A percentile compares a stretch with the other conserved stretches of the same genome.
Evolutionary conservation across 1,140 invertebrate species (phyloP).

Genomic region (Cydia splendana): DNA sequence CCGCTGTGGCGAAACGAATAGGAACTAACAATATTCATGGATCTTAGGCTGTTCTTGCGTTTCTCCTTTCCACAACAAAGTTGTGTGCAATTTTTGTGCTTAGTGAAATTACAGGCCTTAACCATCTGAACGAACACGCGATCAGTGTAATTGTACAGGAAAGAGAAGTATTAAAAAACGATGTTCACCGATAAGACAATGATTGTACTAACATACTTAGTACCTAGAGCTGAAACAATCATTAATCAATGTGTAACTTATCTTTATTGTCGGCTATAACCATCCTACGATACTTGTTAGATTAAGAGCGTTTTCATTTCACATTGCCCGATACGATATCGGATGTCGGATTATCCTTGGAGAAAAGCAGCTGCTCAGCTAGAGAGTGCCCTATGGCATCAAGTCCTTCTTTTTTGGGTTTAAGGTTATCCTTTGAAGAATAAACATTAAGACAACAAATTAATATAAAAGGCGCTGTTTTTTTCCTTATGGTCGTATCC

Average conservation of each 20-base stretch:
- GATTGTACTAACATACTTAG: conserved; percentile 15
- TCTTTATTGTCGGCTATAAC: background rate
- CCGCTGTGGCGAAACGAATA: background rate
- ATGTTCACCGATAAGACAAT: conserved; percentile 14
- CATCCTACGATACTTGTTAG: background rate
- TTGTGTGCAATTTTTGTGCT: conserved; percentile 15
- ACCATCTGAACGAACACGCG: background rate
- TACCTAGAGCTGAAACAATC: conserved; percentile 21
- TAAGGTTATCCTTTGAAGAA: too few species aligned
- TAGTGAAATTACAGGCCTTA: conserved; percentile 29
- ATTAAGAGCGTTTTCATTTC: background rate
- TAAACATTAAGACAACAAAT: too few species aligned
- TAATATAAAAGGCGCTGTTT: too few species aligned
- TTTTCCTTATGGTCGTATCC: too few species aligned
- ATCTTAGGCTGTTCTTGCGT: background rate
- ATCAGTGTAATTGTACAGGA: conserved; percentile 31
- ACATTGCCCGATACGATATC: background rate
- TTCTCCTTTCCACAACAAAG: conserved; percentile 3
- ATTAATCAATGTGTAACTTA: conserved; percentile 16
- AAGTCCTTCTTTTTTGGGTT: too few species aligned
- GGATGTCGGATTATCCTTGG: too few species aligned
- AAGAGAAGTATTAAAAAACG: conserved; percentile 21
- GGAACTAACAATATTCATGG: background rate
- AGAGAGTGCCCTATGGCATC: too few species aligned
- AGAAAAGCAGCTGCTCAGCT: too few species aligned